phyloP scores from a whole-genome alignment of 2,888 invertebrate genomes.

The Xanthia icteritia region DNA sequence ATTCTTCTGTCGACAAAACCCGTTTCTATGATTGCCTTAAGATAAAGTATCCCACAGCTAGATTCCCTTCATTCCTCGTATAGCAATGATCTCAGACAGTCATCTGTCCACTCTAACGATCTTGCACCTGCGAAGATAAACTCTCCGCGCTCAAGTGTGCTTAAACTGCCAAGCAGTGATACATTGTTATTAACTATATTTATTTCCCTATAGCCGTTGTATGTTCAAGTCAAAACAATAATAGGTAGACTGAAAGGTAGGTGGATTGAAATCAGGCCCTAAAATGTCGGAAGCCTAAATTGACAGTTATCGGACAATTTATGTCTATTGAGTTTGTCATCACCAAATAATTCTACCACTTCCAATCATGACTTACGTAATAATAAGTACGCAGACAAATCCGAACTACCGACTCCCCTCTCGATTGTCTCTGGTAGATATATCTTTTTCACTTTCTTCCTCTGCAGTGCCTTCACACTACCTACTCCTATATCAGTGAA shows the following conservation, averaged over 20 bases:
- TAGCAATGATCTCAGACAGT: not conserved
- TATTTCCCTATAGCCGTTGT: not conserved
- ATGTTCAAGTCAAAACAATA: not conserved
- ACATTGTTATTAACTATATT: not conserved
- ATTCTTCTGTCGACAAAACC: too few relatives aligned
- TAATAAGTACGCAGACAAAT: conserved; percentile 67
- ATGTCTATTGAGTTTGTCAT: too few relatives aligned
- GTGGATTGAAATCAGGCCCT: not conserved
- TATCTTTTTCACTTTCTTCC: conserved; percentile 75
- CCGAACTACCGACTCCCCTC: conserved; percentile 77
- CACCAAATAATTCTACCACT: not conserved
- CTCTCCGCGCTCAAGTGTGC: not conserved
- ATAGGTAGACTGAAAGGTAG: not conserved
- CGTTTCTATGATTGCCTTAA: too few relatives aligned
- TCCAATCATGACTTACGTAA: conserved; percentile 69
- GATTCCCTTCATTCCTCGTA: not conserved
- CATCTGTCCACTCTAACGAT: too few relatives aligned
- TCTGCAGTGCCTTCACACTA: conserved; percentile 74
- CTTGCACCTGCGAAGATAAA: not conserved
- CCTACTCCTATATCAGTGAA: conserved; percentile 79
- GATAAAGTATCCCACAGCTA: not conserved
- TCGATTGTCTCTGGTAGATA: conserved; percentile 81
- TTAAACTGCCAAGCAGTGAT: not conserved
- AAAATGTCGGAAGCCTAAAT: not conserved
- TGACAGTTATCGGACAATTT: not conserved